Evolutionary conservation across 2,888 invertebrate genomes (phyloP).

Genomic region (Drosophila tripunctata): DNA sequence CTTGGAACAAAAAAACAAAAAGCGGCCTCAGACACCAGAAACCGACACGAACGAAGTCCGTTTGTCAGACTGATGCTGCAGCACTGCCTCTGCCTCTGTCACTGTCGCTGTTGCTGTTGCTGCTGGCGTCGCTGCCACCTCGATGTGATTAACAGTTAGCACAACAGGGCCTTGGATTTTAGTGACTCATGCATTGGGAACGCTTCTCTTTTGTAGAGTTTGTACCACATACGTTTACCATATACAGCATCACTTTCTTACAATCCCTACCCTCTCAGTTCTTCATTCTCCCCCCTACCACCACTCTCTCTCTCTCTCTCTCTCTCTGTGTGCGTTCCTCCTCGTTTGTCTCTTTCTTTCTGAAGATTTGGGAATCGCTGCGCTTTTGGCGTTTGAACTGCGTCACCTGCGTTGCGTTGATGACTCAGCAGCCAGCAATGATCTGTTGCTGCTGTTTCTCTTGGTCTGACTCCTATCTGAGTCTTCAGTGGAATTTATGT

Average conservation of each 20-base stretch:
- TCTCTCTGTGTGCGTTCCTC: background rate
- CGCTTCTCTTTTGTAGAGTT: conserved; percentile 37
- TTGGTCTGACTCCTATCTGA: background rate
- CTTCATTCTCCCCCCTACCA: no score
- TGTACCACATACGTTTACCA: no score
- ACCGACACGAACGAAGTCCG: no score
- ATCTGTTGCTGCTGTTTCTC: conserved; percentile 6
- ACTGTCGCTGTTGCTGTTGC: background rate
- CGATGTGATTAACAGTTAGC: conserved; percentile 40
- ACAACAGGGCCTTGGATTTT: background rate
- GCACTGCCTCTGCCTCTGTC: background rate
- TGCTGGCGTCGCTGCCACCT: background rate
- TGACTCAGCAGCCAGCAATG: conserved; percentile 48
- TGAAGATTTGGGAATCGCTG: conserved; percentile 14
- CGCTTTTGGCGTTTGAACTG: conserved; percentile 16
- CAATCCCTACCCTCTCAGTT: background rate
- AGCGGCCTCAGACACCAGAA: background rate
- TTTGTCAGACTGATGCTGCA: background rate
- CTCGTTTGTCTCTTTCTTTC: background rate
- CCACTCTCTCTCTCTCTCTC: background rate
- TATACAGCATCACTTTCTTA: conserved; percentile 11
- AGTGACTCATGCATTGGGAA: conserved; percentile 48
- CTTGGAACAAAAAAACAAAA: conserved; percentile 7
- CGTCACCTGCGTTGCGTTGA: conserved; percentile 47
- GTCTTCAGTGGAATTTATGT: conserved; percentile 34